phyloP scores from a whole-genome alignment of 2,797 vertebrate genomes.

The Aeoliscus strigatus region DNA sequence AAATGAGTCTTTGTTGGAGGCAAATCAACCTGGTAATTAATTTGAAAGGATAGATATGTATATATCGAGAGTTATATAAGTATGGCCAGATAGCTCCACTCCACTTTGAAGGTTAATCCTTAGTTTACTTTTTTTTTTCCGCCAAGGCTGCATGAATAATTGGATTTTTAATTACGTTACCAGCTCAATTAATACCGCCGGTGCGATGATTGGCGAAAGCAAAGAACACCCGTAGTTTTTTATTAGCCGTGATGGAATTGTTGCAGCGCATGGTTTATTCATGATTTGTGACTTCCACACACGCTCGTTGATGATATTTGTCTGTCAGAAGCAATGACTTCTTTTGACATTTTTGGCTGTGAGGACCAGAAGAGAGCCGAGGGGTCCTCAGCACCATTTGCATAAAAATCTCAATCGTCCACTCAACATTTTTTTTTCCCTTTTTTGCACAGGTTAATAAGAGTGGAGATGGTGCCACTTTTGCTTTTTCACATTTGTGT shows the following conservation, averaged over 20 bases:
- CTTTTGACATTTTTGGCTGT: no score
- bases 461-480: no score
- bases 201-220: constrained; percentile 60
- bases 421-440: no score
- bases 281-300: constrained; percentile 49
- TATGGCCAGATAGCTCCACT: constrained; percentile 41
- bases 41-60: constrained; percentile 34
- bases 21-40: constrained; percentile 34
- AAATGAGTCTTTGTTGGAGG: no score
- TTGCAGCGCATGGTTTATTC: constrained; percentile 60
- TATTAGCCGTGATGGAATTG: constrained; percentile 70
- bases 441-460: no score
- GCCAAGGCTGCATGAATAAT: constrained; percentile 69
- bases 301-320: constrained; percentile 34
- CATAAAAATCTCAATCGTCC: no score
- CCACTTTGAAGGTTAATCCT: constrained; percentile 69
- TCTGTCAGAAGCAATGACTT: constrained; percentile 38
- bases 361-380: no score
- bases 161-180: constrained; percentile 74
- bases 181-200: constrained; percentile 73
- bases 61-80: constrained; percentile 7
- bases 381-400: no score
- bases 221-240: constrained; percentile 54
- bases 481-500: no score
- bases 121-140: constrained; percentile 57